Conservation (phyloP, 2,113 vertebrate species). For the Sylvia atricapilla region DNA sequence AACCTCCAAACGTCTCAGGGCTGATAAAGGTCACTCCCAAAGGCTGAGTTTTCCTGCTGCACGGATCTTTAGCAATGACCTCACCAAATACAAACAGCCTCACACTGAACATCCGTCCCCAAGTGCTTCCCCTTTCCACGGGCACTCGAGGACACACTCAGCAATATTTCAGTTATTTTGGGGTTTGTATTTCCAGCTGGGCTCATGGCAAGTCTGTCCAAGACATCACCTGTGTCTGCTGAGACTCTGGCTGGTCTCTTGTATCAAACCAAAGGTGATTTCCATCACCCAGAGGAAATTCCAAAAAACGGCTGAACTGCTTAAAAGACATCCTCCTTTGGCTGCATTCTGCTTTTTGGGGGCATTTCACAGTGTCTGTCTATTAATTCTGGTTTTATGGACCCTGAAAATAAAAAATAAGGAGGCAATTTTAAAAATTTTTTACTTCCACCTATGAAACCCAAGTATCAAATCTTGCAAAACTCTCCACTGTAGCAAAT, state of each 20-base stretch:
- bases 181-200: neutral
- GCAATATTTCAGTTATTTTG: neutral
- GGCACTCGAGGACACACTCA: neutral
- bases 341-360: neutral
- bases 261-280: neutral
- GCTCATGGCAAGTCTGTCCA: rapidly evolving
- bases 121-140: neutral
- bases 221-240: neutral
- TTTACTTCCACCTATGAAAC: neutral
- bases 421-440: neutral
- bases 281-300: neutral
- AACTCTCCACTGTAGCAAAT: neutral
- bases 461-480: neutral
- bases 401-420: neutral
- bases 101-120: neutral
- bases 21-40: neutral
- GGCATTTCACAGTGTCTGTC: neutral
- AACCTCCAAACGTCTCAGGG: neutral
- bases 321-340: neutral
- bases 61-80: neutral
- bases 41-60: neutral
- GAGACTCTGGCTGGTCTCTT: neutral
- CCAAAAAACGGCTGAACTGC: neutral
- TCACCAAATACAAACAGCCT: neutral
- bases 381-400: neutral